Conservation (phyloP, 1,140 invertebrate species). For the Calosoma granatense region DNA sequence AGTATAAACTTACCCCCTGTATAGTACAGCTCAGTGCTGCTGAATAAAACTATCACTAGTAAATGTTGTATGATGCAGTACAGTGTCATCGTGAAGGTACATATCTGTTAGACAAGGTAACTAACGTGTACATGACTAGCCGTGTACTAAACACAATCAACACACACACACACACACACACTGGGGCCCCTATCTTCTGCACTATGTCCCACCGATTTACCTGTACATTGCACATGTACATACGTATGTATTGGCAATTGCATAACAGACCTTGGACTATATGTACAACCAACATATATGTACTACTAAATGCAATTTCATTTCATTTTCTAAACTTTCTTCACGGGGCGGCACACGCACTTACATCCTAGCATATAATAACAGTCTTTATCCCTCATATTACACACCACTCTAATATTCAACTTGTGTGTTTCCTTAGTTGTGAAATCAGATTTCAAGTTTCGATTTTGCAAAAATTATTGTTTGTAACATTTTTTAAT, state of each 20-base stretch:
- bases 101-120: background rate
- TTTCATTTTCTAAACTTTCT: background rate
- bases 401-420: too few relatives aligned
- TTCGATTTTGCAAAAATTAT: too few relatives aligned
- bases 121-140: background rate
- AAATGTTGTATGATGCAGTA: too few relatives aligned
- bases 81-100: background rate
- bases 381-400: too few relatives aligned
- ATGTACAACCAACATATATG: background rate
- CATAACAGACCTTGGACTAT: slow-evolving; percentile 8
- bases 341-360: slow-evolving; percentile 1
- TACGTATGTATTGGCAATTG: background rate
- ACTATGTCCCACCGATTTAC: background rate
- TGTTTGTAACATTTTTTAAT: too few relatives aligned
- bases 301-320: background rate
- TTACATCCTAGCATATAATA: too few relatives aligned
- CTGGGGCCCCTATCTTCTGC: background rate
- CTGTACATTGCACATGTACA: background rate
- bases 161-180: too few relatives aligned
- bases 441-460: background rate
- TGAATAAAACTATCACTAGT: too few relatives aligned
- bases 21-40: too few relatives aligned
- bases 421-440: background rate
- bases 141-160: too few relatives aligned
- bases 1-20: too few relatives aligned